A percentile compares a stretch with the other conserved stretches of the same genome.
Evolutionary conservation across 2,888 invertebrate species (phyloP).

Genomic region (Anaspis maculata): DNA sequence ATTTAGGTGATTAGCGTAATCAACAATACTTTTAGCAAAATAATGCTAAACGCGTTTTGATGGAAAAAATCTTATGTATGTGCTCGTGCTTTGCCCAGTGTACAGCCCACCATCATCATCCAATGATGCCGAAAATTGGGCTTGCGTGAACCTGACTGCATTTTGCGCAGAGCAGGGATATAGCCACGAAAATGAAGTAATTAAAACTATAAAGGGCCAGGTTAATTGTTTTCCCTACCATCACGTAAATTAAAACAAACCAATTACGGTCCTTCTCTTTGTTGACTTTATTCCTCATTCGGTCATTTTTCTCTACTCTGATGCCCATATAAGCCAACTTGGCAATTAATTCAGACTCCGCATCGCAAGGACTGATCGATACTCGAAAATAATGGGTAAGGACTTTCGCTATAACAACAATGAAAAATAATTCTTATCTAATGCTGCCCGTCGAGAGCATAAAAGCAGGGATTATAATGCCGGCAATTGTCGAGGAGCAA

Average conservation of each 20-base stretch:
- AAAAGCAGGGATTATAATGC: conserved; percentile 40
- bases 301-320: no score
- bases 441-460: conserved; percentile 33
- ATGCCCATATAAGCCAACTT: no score
- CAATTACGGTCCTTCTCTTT: conserved; percentile 42
- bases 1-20: no score
- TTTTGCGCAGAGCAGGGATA: conserved; percentile 38
- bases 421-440: conserved; percentile 34
- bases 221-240: conserved; percentile 55
- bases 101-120: no score
- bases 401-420: conserved; percentile 13
- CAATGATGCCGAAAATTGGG: no score
- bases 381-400: no score
- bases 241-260: conserved; percentile 45
- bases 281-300: conserved; percentile 27
- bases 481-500: conserved; percentile 41
- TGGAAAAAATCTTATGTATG: no score
- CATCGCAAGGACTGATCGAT: not conserved
- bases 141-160: conserved; percentile 31
- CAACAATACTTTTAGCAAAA: no score
- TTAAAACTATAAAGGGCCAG: conserved; percentile 68
- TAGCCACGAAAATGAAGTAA: conserved; percentile 64
- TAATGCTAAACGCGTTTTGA: no score
- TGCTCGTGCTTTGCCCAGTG: no score
- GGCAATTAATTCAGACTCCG: conserved; percentile 8